A percentile compares a stretch with the other conserved stretches of the same genome.
phyloP scores from a whole-genome alignment of 2,113 vertebrate species.

The Benitochromis conjunctus region DNA sequence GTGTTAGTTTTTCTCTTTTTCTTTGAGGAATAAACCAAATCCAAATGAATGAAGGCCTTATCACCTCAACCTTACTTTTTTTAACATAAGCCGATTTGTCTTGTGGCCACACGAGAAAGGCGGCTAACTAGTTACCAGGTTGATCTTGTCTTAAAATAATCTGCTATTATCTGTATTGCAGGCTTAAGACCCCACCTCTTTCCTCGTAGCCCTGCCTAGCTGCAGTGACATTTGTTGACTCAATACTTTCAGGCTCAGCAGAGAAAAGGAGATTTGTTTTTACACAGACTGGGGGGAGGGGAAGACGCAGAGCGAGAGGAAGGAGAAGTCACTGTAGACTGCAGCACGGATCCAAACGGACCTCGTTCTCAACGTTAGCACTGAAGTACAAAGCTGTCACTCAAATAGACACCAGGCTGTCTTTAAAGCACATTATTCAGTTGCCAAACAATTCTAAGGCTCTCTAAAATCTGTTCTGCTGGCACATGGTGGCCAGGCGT shows the following conservation, averaged over 20 bases:
- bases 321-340: constrained; percentile 51
- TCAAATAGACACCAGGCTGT: not conserved
- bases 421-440: not conserved
- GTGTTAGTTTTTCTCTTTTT: not conserved
- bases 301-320: constrained; percentile 20
- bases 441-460: not conserved
- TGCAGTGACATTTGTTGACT: constrained; percentile 78
- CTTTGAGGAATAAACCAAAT: not conserved
- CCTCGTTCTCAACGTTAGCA: not conserved
- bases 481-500: not conserved
- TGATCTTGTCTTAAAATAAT: constrained; percentile 73
- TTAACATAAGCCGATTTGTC: not conserved
- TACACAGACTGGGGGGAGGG: constrained; percentile 69
- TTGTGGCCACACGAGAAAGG: not conserved
- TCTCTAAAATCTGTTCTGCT: not conserved
- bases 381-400: not conserved
- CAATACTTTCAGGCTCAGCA: constrained; percentile 71
- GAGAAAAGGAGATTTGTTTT: constrained; percentile 79
- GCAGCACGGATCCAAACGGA: constrained; percentile 30
- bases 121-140: constrained; percentile 64
- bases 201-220: constrained; percentile 54
- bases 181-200: constrained; percentile 70
- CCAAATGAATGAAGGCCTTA: not conserved
- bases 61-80: not conserved
- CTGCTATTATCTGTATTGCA: constrained; percentile 59